These are phyloP conservation scores for Orchestia grillus DNA, from an alignment of 1,140 invertebrate species.

Conservation along the genomic window DNA sequence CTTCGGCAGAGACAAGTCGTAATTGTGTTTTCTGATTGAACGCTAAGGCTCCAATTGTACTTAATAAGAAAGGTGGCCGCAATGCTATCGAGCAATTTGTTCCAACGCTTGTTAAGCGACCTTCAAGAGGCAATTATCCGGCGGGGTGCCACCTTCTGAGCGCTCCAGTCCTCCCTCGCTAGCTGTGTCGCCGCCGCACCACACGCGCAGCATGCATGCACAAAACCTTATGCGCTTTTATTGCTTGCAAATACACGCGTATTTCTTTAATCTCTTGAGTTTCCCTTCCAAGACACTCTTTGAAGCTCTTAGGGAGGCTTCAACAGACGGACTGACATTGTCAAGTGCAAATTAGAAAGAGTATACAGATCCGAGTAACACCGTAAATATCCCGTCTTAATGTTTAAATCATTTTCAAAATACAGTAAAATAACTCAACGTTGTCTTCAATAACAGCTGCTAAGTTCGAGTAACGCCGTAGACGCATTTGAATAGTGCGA, in stretches of 20 bases:
- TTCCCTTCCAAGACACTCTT: background rate
- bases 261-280: background rate
- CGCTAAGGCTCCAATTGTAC: slow-evolving; percentile 36
- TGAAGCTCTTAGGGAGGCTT: background rate
- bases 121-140: slow-evolving; percentile 21
- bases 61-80: slow-evolving; percentile 52
- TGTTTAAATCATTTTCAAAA: no score
- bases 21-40: slow-evolving; percentile 50
- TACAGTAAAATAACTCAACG: background rate
- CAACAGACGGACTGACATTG: background rate
- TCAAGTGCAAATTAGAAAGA: background rate
- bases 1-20: slow-evolving; percentile 33
- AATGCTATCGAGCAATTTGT: slow-evolving; percentile 53
- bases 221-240: background rate
- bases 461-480: background rate
- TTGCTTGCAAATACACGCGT: background rate
- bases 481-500: background rate
- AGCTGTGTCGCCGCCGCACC: background rate
- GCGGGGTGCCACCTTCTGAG: slow-evolving; percentile 29
- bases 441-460: background rate
- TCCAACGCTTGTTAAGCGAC: slow-evolving; percentile 43
- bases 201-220: background rate
- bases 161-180: background rate
- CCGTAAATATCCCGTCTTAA: background rate
- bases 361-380: background rate